Base-by-base conservation (phyloP, 2,113 vertebrate species). In the Ceratotherium simum region DNA sequence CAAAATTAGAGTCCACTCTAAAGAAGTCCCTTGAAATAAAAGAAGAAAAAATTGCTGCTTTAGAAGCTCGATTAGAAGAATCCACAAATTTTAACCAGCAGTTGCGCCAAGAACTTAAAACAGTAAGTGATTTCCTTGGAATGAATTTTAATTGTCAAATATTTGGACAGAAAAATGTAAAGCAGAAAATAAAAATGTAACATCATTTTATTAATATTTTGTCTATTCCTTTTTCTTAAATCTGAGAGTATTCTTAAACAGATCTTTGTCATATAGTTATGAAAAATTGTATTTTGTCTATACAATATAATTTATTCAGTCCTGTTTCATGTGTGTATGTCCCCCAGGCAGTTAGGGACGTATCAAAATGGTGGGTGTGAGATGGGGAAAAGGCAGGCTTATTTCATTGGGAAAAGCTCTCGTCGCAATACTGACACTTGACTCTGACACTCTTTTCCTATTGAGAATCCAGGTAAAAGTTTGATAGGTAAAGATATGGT, bases 11-110 rank as follows among this genome's bases (percentile, higher is more conserved):
- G 99, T 99, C 99, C 0, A 99, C 99, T 0, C 98, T 99, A 86
- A 99, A 99, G 97, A 99, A 99, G 70, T 99, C 99, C 23, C 98
- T 99, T 64, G 99, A 99, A 99, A 99, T 99, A 96, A 99, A 99
- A 98, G 99, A 99, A 98, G 99, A 99, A 99, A 99, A 99, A 99
- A 99, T 99, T 80, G 99, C 99, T 69, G 99, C 99, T 96, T 98
- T 99, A 79, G 99, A 99, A 98, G 99, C 99, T 98, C 99, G 99
- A 97, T 98, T 99, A 97, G 99, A 99, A 98, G 99, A 99, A 98
- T 99, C 99, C 5, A 99, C 99, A 46, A 99, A 99, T 98, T 99
- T 99, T 84, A 99, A 99, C 98, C 99, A 99, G 98, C 99, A 99
- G 8, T 99, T 99, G 56, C 99, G 99, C 6, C 99, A 99, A 98